Conservation (phyloP, 2,888 invertebrate species). For the Eristalinus sepulchralis region DNA sequence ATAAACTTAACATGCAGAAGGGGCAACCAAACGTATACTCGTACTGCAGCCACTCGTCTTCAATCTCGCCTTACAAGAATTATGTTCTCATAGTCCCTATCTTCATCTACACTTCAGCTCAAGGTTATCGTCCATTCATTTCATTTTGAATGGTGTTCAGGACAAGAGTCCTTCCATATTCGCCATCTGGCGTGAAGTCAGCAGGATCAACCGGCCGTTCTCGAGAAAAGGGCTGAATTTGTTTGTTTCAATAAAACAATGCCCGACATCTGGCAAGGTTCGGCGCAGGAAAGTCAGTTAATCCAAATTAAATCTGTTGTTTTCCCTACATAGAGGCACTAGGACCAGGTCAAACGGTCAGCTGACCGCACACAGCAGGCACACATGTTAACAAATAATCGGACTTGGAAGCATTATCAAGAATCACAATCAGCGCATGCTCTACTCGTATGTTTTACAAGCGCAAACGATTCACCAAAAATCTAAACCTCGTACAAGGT, state of each 20-base stretch:
- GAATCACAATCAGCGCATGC: conserved; percentile 47
- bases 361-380: conserved; percentile 33
- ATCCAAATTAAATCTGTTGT: conserved; percentile 62
- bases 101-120: not conserved
- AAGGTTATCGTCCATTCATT: conserved; percentile 4
- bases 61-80: not conserved
- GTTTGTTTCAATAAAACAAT: not conserved
- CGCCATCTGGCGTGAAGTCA: conserved; percentile 28
- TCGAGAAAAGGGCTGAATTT: not conserved
- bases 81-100: not conserved
- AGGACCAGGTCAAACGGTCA: conserved; percentile 60
- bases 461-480: conserved; percentile 31
- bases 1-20: not conserved
- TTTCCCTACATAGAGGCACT: conserved; percentile 16
- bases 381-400: conserved; percentile 56
- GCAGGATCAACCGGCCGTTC: conserved; percentile 12
- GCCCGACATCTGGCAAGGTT: conserved; percentile 15
- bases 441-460: conserved; percentile 14
- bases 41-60: not conserved
- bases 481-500: conserved; percentile 29
- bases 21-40: not conserved
- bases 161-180: not conserved
- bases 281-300: conserved; percentile 16
- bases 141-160: not conserved
- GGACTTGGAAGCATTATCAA: conserved; percentile 27